A percentile compares a stretch with the other conserved stretches of the same genome.
phyloP scores from a whole-genome alignment of 2,888 invertebrate genomes.

The Lepidocyrtinus sp. region DNA sequence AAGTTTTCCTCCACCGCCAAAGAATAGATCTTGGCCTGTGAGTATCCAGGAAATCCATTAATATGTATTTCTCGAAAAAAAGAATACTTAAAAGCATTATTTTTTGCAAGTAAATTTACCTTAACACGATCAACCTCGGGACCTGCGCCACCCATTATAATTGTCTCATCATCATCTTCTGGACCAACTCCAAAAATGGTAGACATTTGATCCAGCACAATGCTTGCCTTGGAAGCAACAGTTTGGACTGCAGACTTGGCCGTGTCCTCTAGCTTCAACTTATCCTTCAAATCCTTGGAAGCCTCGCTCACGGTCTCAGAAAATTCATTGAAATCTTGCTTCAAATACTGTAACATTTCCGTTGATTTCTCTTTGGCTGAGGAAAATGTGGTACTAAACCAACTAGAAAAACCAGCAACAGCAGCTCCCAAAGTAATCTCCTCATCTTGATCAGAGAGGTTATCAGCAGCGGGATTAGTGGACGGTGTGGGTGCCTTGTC shows the following conservation, averaged over 20 bases:
- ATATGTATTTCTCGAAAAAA: neutral
- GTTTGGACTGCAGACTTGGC: conserved; percentile 64
- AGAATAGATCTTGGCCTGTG: conserved; percentile 66
- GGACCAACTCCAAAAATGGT: conserved; percentile 70
- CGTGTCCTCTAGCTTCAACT: conserved; percentile 68
- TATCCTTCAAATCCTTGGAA: conserved; percentile 68
- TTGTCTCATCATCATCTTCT: conserved; percentile 68
- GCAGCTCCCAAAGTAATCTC: conserved; percentile 54
- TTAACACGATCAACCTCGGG: conserved; percentile 62
- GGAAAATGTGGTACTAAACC: conserved; percentile 63
- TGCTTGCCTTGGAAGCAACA: conserved; percentile 64
- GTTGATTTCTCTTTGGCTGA: conserved; percentile 65
- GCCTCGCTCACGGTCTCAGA: conserved; percentile 68
- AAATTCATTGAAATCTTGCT: conserved; percentile 69
- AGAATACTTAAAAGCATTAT: neutral
- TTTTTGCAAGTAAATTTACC: conserved; percentile 51
- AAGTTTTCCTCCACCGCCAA: conserved; percentile 64
- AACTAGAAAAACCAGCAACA: conserved; percentile 57
- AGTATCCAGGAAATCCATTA: neutral
- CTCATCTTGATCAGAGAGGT: conserved; percentile 16
- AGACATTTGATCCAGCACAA: conserved; percentile 68
- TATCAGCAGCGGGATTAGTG: neutral
- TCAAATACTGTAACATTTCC: conserved; percentile 69
- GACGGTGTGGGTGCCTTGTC: neutral
- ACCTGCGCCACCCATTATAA: conserved; percentile 43